Base-by-base conservation (phyloP, 2,888 invertebrate species). In the Ligdia adustata region DNA sequence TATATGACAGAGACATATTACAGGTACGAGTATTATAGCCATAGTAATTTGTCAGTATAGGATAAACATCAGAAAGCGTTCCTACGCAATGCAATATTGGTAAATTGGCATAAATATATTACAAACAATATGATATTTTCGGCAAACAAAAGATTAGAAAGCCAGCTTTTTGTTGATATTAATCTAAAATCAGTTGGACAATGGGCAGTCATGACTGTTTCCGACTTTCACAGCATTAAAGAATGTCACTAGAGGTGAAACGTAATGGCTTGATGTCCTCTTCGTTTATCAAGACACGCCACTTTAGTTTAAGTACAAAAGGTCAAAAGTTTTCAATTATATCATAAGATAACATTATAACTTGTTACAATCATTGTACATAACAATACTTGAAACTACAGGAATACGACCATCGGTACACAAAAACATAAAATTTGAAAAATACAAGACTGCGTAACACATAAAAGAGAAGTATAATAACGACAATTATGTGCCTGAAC, bases 121-220 rank as follows among this genome's bases (percentile, higher is more conserved):
- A 33, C 24, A 49, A 42, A 43, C 24, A 48, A 41, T 42, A 46
- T 20, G 40, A 49, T 33, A 34, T 38, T 52, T 22, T 13, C 20
- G 16, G 18, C 49, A 57, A 65, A 58, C 46, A 51, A 60, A 51
- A 66, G 60, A 60, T 68, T 72, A 68, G 72, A 73, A 72, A 73
- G 72, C 26, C 22, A 15, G 34, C 16, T 47, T 52, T 47, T 54
- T 57, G 48, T 50, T 58, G 62, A 62, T 69, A 60, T 54, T 47
- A 56, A 57, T 69, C 64, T 55, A 45, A 46, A 59, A 61, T 56
- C 52, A 45, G 40, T 40, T 59, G 60, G 61, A 72, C 72, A 72
- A 69, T 66, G 54, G 39, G 22, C 33, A 38, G 20, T 39, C 37
- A 51, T 44, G 37, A 50, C 52, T 33, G 44, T 50, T 49, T 49